Base-by-base conservation (phyloP, 2,797 vertebrate species). In the Syndactyla subalaris region DNA sequence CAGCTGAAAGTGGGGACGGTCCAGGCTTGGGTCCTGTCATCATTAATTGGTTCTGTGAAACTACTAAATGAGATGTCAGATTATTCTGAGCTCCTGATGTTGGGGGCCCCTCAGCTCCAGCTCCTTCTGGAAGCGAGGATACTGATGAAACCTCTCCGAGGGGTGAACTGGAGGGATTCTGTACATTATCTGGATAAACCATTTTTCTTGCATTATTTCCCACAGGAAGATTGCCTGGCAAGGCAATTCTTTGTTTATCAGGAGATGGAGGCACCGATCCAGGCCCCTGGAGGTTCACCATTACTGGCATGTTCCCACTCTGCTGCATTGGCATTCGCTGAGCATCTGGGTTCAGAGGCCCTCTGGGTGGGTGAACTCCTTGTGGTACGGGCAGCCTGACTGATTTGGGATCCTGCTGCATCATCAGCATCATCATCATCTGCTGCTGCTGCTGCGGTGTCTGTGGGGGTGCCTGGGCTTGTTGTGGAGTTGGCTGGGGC, bases 401-500 rank as follows among this genome's bases (percentile, higher is more conserved):
- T 36, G 99, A 98, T 70, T 98, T 98, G 92, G 99, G 98, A 77
- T 99, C 99, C 95, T 99, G 99, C 85, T 99, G 99, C 98, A 99
- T 99, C 98, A 99, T 99, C 55, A 99, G 96, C 98, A 99, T 99
- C 99, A 99, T 99, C 98, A 99, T 98, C 98, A 99, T 99, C 87
- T 99, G 98, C 5, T 99, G 97, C 67, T 99, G 97, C 38, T 99
- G 99, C 34, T 99, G 99, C 8, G 93, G 67, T 4, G 98, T 98
- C 14, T 98, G 98, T 65, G 98, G 98, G 27, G 97, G 97, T 5
- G 97, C 62, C 91, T 98, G 98, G 38, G 85, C 89, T 81, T 97
- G 98, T 22, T 97, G 97, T 0, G 97, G 85, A 19, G 97, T 65
- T 58, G 96, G 88, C 92, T 96, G 73, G 8, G 96, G 96, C 72